Base-by-base conservation (phyloP, 2,888 invertebrate genomes). In the Bhutanitis thaidina region DNA sequence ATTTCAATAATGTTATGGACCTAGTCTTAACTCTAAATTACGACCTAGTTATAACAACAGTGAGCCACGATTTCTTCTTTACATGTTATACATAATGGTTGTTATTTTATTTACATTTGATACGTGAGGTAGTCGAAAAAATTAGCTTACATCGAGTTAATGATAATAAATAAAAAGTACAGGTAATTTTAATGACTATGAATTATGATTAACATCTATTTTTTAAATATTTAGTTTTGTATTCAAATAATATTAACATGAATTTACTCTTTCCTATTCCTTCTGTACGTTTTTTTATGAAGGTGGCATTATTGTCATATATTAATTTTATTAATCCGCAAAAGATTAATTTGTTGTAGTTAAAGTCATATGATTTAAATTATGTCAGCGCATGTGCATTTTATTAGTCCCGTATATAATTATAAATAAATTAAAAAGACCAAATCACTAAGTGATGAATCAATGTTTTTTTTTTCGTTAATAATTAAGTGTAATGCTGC, bases 371-470 rank as follows among this genome's bases (percentile, higher is more conserved):
- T 70, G 74, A 74, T 79, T 79, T 74, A 74, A 74, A 71, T 69
- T 67, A 66, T 71, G 73, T 74, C 74, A 70, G 74, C 72, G 76
- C 68, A 68, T 77, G 69, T 80, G 76, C 76, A 80, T 82, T 82
- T 79, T 80, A 69, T 77, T 80, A 76, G 72, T 74, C 68, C 66
- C 74, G 61, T 76, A 71, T 68, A 68, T 63, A 67, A 67, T 64
- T 61, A 57, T 61, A 62, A 64, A 67, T 67, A 61, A 67, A 60
- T 56, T 35, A 16, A 79, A 81, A 80, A 84, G 81, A 83, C 82
- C 84, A 84, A 84, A 80, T 87, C 88, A 88, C 88, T 64, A 80
- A 88, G 89, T 89, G 89, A 86, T 83, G 66, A 76, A 76, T 73
- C 60, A 73, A 20, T 3, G 20, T 72, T 75, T 77, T 74, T 47